Percentiles rank a stretch among this genome's conserved stretches.
phyloP scores from a whole-genome alignment of 2,888 invertebrate species.

The Mesopsocus fuscifrons region DNA sequence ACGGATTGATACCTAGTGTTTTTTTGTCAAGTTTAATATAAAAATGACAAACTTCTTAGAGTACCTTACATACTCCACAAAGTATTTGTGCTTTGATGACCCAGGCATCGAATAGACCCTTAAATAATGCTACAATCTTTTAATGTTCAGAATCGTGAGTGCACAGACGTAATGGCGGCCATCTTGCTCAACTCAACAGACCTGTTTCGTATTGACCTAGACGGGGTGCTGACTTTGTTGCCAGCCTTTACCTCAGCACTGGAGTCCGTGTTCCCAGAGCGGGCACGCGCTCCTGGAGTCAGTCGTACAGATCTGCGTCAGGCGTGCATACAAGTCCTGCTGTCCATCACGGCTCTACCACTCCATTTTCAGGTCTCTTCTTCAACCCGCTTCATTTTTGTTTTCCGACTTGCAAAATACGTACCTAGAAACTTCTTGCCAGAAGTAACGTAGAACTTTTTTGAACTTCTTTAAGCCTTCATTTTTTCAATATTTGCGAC shows the following conservation, averaged over 20 bases:
- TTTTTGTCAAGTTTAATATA: no score
- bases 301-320: constrained; percentile 65
- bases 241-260: constrained; percentile 79
- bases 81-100: no score
- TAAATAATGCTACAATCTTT: no score
- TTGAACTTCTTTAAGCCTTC: not conserved
- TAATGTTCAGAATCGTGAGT: constrained; percentile 34
- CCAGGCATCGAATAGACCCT: no score
- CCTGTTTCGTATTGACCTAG: constrained; percentile 77
- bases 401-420: constrained; percentile 11
- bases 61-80: no score
- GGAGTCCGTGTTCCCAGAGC: constrained; percentile 55
- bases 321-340: constrained; percentile 76
- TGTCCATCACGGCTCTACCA: constrained; percentile 83
- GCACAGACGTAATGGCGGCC: constrained; percentile 65
- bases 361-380: constrained; percentile 57
- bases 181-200: constrained; percentile 73
- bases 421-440: constrained; percentile 37
- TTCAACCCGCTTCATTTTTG: constrained; percentile 8
- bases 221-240: constrained; percentile 78
- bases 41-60: no score
- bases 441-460: constrained; percentile 22
- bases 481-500: no score
- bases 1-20: no score
- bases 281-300: constrained; percentile 31